Evolutionary conservation across 2,113 vertebrate species (phyloP).

Genomic region (Nerophis lumbriciformis): DNA sequence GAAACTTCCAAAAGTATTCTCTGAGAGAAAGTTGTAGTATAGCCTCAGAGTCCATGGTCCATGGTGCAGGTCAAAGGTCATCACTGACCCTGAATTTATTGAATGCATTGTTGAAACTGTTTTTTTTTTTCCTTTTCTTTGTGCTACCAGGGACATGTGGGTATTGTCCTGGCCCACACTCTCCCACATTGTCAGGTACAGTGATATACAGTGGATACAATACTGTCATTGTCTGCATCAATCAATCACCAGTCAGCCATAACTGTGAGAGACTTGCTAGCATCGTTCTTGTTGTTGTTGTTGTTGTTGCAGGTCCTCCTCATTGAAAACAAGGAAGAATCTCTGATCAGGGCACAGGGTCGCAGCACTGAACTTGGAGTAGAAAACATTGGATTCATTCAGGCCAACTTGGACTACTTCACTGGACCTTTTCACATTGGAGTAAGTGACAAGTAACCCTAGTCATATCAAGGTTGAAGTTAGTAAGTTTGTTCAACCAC

Average conservation of each 20-base stretch:
- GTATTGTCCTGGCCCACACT: constrained; percentile 87
- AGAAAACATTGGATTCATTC: constrained; percentile 88
- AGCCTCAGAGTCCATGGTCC: constrained; percentile 29
- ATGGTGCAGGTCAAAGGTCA: constrained; percentile 16
- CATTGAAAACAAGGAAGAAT: constrained; percentile 97
- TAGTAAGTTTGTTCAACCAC: no score
- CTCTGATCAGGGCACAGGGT: constrained; percentile 82
- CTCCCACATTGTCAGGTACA: constrained; percentile 85
- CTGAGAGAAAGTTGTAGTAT: constrained; percentile 2
- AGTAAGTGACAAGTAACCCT: constrained; percentile 70
- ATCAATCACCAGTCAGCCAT: background rate
- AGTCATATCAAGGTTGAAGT: no score
- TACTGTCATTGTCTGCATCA: background rate
- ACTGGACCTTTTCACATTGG: constrained; percentile 88
- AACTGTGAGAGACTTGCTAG: background rate
- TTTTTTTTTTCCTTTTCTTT: constrained; percentile 15
- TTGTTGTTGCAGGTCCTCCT: constrained; percentile 77
- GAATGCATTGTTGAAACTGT: constrained; percentile 11
- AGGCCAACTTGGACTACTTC: constrained; percentile 96
- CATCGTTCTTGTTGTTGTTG: background rate
- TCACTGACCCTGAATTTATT: constrained; percentile 13
- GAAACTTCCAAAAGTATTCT: background rate
- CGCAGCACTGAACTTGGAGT: constrained; percentile 81
- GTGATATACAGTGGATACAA: background rate
- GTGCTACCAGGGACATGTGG: constrained; percentile 85